Conservation (phyloP, 2,888 invertebrate genomes). For the Polyommatus iphigenia region DNA sequence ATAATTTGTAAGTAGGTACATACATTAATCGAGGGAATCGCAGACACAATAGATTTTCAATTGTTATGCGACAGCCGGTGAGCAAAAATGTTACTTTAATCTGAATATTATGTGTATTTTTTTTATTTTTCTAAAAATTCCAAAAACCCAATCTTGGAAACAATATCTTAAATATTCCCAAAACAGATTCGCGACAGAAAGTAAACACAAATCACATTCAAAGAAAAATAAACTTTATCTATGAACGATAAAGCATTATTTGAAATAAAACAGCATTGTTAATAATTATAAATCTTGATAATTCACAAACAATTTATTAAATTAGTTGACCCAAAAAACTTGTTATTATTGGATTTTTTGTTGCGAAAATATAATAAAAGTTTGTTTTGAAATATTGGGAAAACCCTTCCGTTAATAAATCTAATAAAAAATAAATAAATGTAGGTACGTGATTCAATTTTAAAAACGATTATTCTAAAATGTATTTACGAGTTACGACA, state of each 20-base stretch:
- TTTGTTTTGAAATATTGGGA: conserved; percentile 21
- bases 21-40: too few species aligned
- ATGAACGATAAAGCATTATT: not conserved
- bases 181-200: not conserved
- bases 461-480: too few species aligned
- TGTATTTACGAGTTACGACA: too few species aligned
- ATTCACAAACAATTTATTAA: conserved; percentile 3
- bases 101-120: too few species aligned
- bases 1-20: too few species aligned
- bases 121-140: not conserved
- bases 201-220: not conserved
- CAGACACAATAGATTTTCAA: too few species aligned
- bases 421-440: too few species aligned
- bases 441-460: too few species aligned
- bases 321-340: not conserved
- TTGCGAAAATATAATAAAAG: not conserved
- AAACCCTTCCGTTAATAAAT: not conserved
- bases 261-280: not conserved
- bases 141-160: not conserved
- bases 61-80: too few species aligned
- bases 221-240: not conserved
- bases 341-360: conserved; percentile 14
- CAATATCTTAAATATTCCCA: not conserved
- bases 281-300: not conserved
- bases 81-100: too few species aligned